Evolutionary conservation across 2,888 invertebrate species (phyloP), one percentile per base, ranked within the genome.

Genomic region (Erebia palarica): DNA sequence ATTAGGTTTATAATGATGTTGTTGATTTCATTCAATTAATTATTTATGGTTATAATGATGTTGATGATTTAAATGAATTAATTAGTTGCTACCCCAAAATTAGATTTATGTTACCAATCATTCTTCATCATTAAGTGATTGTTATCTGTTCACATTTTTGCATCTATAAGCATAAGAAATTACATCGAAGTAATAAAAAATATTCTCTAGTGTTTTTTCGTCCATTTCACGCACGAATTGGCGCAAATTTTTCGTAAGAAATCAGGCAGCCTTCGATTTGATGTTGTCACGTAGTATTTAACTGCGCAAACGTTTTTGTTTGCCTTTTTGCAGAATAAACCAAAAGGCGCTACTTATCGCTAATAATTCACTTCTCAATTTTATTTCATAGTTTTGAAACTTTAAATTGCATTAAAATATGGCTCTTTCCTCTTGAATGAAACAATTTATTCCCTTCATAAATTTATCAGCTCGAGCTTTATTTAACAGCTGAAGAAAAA

Each of bases 191-290:
- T 1, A 5, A 8, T 18, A 13, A 57, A 21, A 57, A 57, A 57
- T 21, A 57, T 55, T 8, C 3, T 13, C 21, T 21, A 11, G 9
- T 5, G 14, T 1, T 67, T 60, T 59, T 61, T 11, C 36, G 36
- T n/a, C 36, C 10, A 66, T 67, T 53, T 57, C 60, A 74, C 69
- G 75, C 75, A 72, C 73, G 70, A 72, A 27, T 61, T 70, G 47
- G 3, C 36, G 36, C 16, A 61, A 63, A 47, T 59, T 65, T 72
- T 75, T 75, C 69, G 67, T 55, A 66, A 60, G 49, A 72, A 68
- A 64, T 60, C 65, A 63, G 16, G 16, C 73, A 75, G 64, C 80
- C 80, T 80, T 79, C 80, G 77, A 76, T 77, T 80, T 73, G 75
- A 69, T 70, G 27, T 58, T 57, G 75, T 71, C 63, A 65, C 70